Conservation (phyloP, 1,140 invertebrate genomes). For the Coenobita brevimanus region DNA sequence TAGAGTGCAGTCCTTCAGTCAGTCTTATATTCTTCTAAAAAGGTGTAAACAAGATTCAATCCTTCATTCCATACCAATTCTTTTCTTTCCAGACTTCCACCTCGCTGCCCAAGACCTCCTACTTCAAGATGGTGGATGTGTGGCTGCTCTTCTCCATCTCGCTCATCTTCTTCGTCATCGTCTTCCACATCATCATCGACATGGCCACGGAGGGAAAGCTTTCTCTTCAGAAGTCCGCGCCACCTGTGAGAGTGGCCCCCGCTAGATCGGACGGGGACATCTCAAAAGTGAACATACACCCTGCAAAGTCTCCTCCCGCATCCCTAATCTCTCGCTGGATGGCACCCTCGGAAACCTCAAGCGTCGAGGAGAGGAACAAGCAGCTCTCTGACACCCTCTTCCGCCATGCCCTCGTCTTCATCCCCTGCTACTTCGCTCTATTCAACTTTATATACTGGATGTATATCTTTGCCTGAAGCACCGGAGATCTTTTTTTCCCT, state of each 20-base stretch:
- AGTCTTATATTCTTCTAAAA: background rate
- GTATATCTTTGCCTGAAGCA: conserved; percentile 40
- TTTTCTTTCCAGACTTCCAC: conserved; percentile 29
- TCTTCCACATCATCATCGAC: conserved; percentile 54
- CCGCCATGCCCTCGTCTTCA: conserved; percentile 40
- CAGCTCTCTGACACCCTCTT: conserved; percentile 35
- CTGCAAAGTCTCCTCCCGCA: background rate
- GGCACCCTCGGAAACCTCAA: background rate
- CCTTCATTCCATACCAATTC: background rate
- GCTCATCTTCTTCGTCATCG: conserved; percentile 58
- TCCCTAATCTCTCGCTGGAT: background rate
- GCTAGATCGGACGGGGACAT: background rate
- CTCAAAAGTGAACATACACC: background rate
- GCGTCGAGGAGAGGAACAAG: background rate
- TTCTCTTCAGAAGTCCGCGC: too few relatives aligned
- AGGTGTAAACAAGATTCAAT: background rate
- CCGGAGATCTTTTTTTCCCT: background rate
- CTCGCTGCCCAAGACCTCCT: conserved; percentile 51
- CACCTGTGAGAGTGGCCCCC: conserved; percentile 4
- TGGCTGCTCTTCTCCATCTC: conserved; percentile 57
- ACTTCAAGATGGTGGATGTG: conserved; percentile 64
- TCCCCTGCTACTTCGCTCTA: conserved; percentile 39
- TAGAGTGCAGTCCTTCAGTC: background rate
- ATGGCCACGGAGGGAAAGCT: conserved; percentile 50
- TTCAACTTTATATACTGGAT: conserved; percentile 55